phyloP scores from a whole-genome alignment of 2,888 invertebrate genomes.

The Pammene aurita region DNA sequence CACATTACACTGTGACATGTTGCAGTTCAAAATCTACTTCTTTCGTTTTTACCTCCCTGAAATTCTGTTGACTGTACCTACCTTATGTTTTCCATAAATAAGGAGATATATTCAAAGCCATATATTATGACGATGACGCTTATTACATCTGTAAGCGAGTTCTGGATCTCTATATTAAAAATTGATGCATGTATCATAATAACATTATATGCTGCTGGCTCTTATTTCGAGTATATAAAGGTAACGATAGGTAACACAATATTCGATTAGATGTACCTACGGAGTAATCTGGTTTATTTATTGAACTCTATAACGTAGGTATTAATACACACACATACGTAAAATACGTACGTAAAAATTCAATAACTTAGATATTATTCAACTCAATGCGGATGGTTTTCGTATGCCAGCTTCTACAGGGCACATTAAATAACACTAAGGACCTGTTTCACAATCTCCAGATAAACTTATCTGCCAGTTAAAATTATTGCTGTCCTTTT shows the following conservation, averaged over 20 bases:
- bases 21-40: neutral
- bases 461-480: no score
- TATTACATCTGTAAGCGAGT: slow-evolving; percentile 58
- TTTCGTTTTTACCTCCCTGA: neutral
- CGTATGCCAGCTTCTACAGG: no score
- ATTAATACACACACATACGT: neutral
- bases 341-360: no score
- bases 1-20: no score
- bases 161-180: slow-evolving; percentile 35
- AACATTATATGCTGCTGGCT: slow-evolving; percentile 17
- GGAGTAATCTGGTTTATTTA: slow-evolving; percentile 3
- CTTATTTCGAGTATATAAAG: neutral
- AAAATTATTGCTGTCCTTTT: no score
- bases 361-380: no score
- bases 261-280: slow-evolving; percentile 3
- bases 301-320: neutral
- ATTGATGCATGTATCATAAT: slow-evolving; percentile 29
- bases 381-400: no score
- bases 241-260: slow-evolving; percentile 16
- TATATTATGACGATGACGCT: slow-evolving; percentile 64
- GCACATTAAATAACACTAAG: no score
- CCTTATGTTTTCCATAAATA: slow-evolving; percentile 39
- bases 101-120: slow-evolving; percentile 60
- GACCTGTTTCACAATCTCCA: no score
- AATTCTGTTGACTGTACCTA: slow-evolving; percentile 26